Evolutionary conservation across 2,888 invertebrate genomes (phyloP).

Genomic region (Lasioglossum leucozonium): DNA sequence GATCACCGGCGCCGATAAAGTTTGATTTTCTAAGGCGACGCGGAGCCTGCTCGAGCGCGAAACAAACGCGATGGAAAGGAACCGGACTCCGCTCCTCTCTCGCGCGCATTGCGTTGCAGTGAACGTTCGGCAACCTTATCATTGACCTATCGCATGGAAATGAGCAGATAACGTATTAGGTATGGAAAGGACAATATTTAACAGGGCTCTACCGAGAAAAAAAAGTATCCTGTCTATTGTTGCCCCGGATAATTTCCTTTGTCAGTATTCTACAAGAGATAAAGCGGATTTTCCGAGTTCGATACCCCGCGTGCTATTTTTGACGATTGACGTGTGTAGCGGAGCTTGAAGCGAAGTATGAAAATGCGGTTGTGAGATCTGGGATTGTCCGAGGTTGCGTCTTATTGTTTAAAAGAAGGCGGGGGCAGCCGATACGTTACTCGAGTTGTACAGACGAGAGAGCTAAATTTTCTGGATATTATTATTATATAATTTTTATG

Average conservation of each 20-base stretch:
- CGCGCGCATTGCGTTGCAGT: constrained; percentile 17
- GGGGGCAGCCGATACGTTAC: not conserved
- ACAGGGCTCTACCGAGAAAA: constrained; percentile 11
- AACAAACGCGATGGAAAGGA: constrained; percentile 66
- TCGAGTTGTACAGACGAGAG: constrained; percentile 2
- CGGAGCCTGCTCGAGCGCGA: constrained; percentile 64
- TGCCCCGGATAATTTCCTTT: constrained; percentile 47
- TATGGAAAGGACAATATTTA: constrained; percentile 60
- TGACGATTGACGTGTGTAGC: not conserved
- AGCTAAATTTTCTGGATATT: not conserved
- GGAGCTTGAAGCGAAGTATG: not conserved
- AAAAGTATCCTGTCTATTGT: constrained; percentile 38
- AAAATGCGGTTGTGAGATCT: not conserved
- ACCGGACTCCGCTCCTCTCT: constrained; percentile 52
- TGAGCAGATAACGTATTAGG: constrained; percentile 54
- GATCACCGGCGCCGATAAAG: constrained; percentile 65
- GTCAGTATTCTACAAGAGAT: constrained; percentile 46
- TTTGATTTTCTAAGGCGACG: constrained; percentile 66
- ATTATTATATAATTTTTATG: too few relatives aligned
- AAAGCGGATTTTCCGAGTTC: constrained; percentile 42
- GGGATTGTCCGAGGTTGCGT: not conserved
- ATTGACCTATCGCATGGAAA: constrained; percentile 61
- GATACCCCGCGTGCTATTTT: not conserved
- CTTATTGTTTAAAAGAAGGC: not conserved
- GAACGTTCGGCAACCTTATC: constrained; percentile 60